Base-by-base conservation (phyloP, 2,888 invertebrate species). In the Erebia palarica region DNA sequence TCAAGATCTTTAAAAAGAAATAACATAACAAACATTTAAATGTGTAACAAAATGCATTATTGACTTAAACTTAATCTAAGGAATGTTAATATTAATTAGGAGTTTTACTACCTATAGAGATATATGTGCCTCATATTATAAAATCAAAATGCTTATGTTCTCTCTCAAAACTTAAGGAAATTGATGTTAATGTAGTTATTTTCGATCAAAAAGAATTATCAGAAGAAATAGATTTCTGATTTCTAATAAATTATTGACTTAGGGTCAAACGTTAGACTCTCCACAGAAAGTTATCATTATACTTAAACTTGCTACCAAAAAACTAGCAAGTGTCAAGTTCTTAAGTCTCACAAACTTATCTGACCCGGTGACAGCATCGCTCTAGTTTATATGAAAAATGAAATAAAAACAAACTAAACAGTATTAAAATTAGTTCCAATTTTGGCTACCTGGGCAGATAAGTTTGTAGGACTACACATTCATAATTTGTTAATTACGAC, bases 1-100 rank as follows among this genome's bases (percentile, higher is more conserved):
- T 21, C 61, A 63, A 63, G 61, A 63, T 63, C 61, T 63, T 18
- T 61, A 61, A 5, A 61, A 61, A 36, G 42, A 47, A 60, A 11
- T 44, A 61, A 61, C 47, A 63, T 21, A 18, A 61, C 55, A 21
- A 57, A 21, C 11, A 21, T 9, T 9, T 57, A 57, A 57, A 57
- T 57, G 57, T 13, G 18, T 21, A 57, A 57, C 55, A 57, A 57
- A 57, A 57, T 53, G 21, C 55, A 13, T 18, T 27, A 57, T 57
- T 21, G 13, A 13, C 21, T 13, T 47, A 7, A 14, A 42, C 59
- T 42, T 60, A 60, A 60, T 13, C 14, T 59, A 60, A 10, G 59
- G 59, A 61, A 44, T 61, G 61, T 61, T 3, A 16, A 61, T 44
- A 7, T 60, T 8, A 58, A 7, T 44, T 44, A 44, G 3, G 9